Evolutionary conservation across 1,140 invertebrate genomes (phyloP), one percentile per base, ranked within the genome.

Genomic region (Tachypleus tridentatus): DNA sequence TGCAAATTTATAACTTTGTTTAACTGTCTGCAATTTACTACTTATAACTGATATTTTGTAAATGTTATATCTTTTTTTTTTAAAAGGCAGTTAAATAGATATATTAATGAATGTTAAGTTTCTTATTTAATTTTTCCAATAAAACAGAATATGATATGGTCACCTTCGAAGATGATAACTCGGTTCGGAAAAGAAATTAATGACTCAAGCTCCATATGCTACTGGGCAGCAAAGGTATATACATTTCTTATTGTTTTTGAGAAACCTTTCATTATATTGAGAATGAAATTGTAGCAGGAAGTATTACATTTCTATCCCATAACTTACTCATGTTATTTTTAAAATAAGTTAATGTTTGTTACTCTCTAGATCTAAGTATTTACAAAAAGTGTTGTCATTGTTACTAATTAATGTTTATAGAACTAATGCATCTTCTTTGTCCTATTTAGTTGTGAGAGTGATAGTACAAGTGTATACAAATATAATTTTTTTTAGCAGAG

Each of bases 171-270:
- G 79, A 80, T 97, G 9, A 91, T 94, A 64, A 73, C 82, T 60
- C 73, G 84, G 63, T 78, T 99, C 60, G 97, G 97, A 3, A 84
- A 90, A 76, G 87, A 89, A 78, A 98, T 99, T 50, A 85, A 91
- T 72, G 84, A 99, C 80, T 81, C 87, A 74, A 84, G 86, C 54
- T 98, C 95, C 49, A 92, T 99, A 62, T 97, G 91, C 75, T 99
- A 98, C 76, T 99, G 97, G 97, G 92, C 95, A 50, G 87, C 90
- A 67, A 91, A 89, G 73, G 78, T 77, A 71, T 67, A 47, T 67
- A 56, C 11, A n/a, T 7, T 7, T 54, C 7, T 54, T 54, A 8
- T 54, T 54, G 7, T 8, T 54, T 8, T 54, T 54, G n/a, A 54
- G 3, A n/a, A n/a, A 54, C 53, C n/a, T 1, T 7, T 54, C 2